phyloP scores from a whole-genome alignment of 1,140 invertebrate genomes.

The Tetranychus cinnabarinus region DNA sequence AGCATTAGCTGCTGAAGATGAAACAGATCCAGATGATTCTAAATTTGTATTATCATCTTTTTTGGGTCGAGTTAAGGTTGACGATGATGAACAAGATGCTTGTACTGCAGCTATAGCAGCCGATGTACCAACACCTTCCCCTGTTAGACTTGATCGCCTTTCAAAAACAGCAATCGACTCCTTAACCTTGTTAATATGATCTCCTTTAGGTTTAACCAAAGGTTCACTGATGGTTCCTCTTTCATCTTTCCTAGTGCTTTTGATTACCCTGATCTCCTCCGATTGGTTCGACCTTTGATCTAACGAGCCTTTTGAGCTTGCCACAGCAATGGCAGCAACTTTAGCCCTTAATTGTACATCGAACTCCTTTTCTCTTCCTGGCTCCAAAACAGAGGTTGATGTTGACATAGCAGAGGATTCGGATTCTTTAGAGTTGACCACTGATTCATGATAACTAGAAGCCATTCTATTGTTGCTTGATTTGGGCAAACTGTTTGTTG shows the following conservation, averaged over 20 bases:
- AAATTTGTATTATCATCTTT: background rate
- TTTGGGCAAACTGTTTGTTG: background rate
- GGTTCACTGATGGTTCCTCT: background rate
- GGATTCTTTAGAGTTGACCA: background rate
- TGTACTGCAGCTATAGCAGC: too few species aligned
- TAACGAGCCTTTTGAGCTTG: background rate
- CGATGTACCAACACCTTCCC: too few species aligned
- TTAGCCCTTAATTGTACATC: background rate
- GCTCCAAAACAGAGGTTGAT: background rate
- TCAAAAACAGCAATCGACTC: constrained; percentile 8
- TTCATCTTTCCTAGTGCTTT: background rate
- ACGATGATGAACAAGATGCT: background rate
- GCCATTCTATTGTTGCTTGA: background rate
- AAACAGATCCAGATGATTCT: background rate
- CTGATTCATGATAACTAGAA: background rate
- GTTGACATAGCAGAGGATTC: background rate
- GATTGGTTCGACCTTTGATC: background rate
- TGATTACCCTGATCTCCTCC: background rate
- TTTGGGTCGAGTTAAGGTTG: background rate
- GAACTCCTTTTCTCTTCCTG: background rate
- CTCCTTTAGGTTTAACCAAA: background rate
- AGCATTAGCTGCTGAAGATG: background rate
- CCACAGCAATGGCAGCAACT: background rate
- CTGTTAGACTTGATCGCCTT: constrained; percentile 1
- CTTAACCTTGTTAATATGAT: constrained; percentile 5